These are phyloP conservation scores for Macaca fascicularis DNA, from an alignment of 2,113 vertebrate species.

Conservation along the genomic window T2T-MFA8v1.1 NC_088395.1:21764001-21764500, in stretches of 20 bases:
- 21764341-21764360: no score
- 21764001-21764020: constrained; percentile 25
- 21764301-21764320: no score
- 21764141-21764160: neutral
- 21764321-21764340: no score
- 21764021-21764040: neutral
- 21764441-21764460: no score
- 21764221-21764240: neutral
- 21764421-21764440: no score
- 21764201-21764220: neutral
- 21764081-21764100: constrained; percentile 9
- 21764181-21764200: neutral
- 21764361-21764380: no score
- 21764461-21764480: no score
- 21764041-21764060: neutral
- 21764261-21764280: neutral
- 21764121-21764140: neutral
- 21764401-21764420: no score
- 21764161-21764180: neutral
- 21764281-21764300: no score
- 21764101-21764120: neutral
- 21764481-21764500: no score
- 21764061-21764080: neutral
- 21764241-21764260: neutral
- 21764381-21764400: no score